Percentiles rank a stretch among this genome's conserved stretches.
Evolutionary conservation across 1,140 invertebrate genomes (phyloP).

Genomic region (Lasaia peninsularis): DNA sequence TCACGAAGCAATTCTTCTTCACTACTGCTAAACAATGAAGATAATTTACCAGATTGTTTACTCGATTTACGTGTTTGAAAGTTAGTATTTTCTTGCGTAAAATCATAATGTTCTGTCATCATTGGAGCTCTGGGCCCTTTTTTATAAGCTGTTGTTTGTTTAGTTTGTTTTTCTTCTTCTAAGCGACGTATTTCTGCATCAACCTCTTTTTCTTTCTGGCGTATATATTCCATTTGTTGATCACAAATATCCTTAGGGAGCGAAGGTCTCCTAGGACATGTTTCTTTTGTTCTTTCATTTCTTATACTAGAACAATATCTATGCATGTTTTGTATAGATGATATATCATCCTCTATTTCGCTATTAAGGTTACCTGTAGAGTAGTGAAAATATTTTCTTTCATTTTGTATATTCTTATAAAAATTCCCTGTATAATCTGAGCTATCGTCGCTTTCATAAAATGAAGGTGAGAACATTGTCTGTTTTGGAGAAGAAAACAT

Average conservation of each 20-base stretch:
- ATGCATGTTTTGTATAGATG: slow-evolving; percentile 63
- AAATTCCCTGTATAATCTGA: slow-evolving; percentile 57
- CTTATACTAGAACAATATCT: slow-evolving; percentile 55
- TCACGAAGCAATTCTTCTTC: slow-evolving; percentile 82
- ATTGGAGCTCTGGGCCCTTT: slow-evolving; percentile 69
- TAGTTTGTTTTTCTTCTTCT: slow-evolving; percentile 75
- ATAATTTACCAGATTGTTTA: slow-evolving; percentile 35
- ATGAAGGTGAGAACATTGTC: slow-evolving; percentile 50
- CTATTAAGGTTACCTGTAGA: slow-evolving; percentile 69
- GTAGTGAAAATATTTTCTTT: slow-evolving; percentile 71
- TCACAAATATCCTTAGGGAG: slow-evolving; percentile 83
- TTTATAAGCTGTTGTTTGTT: slow-evolving; percentile 47
- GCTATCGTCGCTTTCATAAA: slow-evolving; percentile 65
- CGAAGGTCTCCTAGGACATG: slow-evolving; percentile 73
- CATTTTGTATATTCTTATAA: slow-evolving; percentile 57
- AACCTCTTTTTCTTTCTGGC: slow-evolving; percentile 82
- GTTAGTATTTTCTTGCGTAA: not conserved
- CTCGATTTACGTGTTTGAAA: slow-evolving; percentile 4
- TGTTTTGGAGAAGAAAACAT: slow-evolving; percentile 40
- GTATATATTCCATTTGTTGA: slow-evolving; percentile 83
- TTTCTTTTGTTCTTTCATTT: slow-evolving; percentile 35
- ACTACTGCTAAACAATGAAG: slow-evolving; percentile 64
- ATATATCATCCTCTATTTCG: slow-evolving; percentile 75
- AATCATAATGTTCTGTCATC: slow-evolving; percentile 38
- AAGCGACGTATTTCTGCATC: slow-evolving; percentile 79